Evolutionary conservation across 92 coral and sea anemone genomes (phyloP).

Genomic region (Desmophyllum pertusum): DNA sequence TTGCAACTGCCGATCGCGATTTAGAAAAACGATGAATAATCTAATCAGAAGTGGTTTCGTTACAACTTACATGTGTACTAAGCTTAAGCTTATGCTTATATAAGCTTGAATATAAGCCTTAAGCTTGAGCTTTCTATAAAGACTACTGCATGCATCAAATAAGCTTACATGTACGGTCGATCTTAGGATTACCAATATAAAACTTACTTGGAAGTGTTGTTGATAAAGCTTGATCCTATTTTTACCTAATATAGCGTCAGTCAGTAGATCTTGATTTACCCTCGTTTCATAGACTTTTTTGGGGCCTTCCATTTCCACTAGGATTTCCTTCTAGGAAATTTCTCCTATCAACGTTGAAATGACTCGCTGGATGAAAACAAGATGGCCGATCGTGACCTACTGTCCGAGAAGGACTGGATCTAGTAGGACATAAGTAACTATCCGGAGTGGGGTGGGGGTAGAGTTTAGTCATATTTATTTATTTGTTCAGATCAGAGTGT

Average conservation of each 20-base stretch:
- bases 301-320: constrained; percentile 23
- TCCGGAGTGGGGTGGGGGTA: neutral
- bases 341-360: neutral
- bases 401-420: constrained; percentile 22
- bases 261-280: constrained; percentile 33
- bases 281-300: constrained; percentile 25
- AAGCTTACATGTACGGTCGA: neutral
- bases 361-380: neutral
- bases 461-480: too few relatives aligned
- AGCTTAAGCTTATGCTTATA: too few relatives aligned
- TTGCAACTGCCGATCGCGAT: neutral
- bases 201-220: constrained; percentile 36
- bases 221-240: constrained; percentile 27
- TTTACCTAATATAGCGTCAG: constrained; percentile 21
- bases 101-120: too few relatives aligned
- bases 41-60: neutral
- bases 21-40: neutral
- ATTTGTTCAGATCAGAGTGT: too few relatives aligned
- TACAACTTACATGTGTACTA: too few relatives aligned
- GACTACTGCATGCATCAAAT: too few relatives aligned
- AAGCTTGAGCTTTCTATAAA: too few relatives aligned
- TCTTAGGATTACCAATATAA: neutral
- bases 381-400: constrained; percentile 8
- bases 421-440: neutral
- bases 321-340: too few relatives aligned